Conservation (phyloP, 2,888 invertebrate species). For the Petrolisthes cinctipes region DNA sequence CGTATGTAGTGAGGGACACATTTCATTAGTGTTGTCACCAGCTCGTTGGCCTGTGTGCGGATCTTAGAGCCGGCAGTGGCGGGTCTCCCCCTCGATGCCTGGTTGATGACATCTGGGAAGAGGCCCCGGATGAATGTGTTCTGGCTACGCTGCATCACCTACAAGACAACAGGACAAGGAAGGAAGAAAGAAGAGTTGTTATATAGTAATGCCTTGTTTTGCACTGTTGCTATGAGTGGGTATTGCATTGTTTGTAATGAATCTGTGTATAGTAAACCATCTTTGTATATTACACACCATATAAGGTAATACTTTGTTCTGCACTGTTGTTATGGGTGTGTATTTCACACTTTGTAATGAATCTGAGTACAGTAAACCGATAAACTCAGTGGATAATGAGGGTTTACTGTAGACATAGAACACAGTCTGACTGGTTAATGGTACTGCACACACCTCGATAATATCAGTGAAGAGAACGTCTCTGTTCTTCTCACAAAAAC, state of each 20-base stretch:
- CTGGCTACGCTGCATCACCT: constrained; percentile 76
- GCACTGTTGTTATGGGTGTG: too few relatives aligned
- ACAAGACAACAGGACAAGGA: background rate
- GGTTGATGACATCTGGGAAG: constrained; percentile 75
- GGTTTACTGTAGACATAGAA: background rate
- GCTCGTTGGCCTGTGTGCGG: constrained; percentile 73
- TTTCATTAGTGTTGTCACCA: constrained; percentile 77
- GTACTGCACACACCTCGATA: constrained; percentile 70
- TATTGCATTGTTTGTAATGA: too few relatives aligned
- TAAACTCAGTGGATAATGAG: background rate
- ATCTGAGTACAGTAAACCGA: too few relatives aligned
- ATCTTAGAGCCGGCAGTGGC: constrained; percentile 79
- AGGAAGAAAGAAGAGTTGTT: background rate
- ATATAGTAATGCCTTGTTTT: too few relatives aligned
- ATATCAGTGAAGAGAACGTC: constrained; percentile 78
- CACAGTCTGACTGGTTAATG: background rate
- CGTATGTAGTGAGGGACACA: constrained; percentile 80
- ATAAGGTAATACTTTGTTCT: too few relatives aligned
- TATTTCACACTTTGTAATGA: too few relatives aligned
- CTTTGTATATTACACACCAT: too few relatives aligned
- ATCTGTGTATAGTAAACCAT: too few relatives aligned
- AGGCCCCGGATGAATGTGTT: constrained; percentile 75
- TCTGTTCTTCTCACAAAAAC: constrained; percentile 79
- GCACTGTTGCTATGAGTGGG: too few relatives aligned
- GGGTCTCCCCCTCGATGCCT: constrained; percentile 74